phyloP scores from a whole-genome alignment of 2,888 invertebrate species.

The Lithophane ornitopus region DNA sequence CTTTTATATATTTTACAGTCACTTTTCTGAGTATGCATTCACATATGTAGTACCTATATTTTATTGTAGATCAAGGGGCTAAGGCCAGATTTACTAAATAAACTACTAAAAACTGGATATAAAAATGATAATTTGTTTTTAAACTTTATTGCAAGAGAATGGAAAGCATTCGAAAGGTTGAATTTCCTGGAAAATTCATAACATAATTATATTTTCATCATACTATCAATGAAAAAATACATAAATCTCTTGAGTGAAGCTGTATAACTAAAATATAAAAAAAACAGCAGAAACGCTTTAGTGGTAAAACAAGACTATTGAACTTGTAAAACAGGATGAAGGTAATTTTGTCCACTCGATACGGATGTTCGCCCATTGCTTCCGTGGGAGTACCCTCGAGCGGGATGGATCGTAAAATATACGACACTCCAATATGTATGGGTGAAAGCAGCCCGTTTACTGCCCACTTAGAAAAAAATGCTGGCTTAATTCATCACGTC shows the following conservation, averaged over 20 bases:
- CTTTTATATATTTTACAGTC: neutral
- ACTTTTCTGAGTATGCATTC: neutral
- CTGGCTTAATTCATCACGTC: conserved; percentile 88
- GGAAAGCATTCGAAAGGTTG: neutral
- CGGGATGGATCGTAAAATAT: conserved; percentile 89
- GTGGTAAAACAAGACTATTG: conserved; percentile 65
- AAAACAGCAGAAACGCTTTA: conserved; percentile 36
- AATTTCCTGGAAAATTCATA: neutral
- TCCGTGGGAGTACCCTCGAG: conserved; percentile 81
- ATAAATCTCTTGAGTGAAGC: neutral
- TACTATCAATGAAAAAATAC: neutral
- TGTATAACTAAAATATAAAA: neutral
- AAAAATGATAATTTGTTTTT: neutral
- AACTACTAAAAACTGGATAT: no score
- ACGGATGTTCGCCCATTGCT: conserved; percentile 79
- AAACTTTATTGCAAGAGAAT: neutral
- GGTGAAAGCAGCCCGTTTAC: conserved; percentile 85
- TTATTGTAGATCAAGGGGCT: neutral
- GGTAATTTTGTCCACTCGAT: conserved; percentile 87
- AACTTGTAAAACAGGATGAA: conserved; percentile 82
- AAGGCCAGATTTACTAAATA: neutral
- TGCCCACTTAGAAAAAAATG: conserved; percentile 89
- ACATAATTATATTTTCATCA: neutral
- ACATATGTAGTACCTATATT: neutral
- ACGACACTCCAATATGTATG: conserved; percentile 88